Percentiles rank a stretch among this genome's conserved stretches.
Evolutionary conservation across 2,888 invertebrate genomes (phyloP).

Genomic region (Drosophila trichaetosa): DNA sequence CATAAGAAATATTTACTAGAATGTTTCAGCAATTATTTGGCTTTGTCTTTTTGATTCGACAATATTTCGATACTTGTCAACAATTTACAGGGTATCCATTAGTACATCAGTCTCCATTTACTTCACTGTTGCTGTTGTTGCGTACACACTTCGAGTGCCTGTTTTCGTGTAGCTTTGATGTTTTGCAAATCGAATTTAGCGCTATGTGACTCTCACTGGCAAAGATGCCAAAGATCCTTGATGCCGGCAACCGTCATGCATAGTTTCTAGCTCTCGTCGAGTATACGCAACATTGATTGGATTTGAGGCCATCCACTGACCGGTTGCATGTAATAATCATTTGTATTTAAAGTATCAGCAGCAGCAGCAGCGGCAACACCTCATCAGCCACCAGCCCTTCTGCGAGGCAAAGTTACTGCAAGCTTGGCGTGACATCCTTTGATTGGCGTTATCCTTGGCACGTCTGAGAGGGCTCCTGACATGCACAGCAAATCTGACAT

Average conservation of each 20-base stretch:
- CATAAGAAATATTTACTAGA: no score
- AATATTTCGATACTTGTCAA: neutral
- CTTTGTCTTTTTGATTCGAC: neutral
- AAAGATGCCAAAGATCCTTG: constrained; percentile 14
- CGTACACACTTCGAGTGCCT: constrained; percentile 17
- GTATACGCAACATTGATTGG: constrained; percentile 76
- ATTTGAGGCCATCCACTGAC: constrained; percentile 66
- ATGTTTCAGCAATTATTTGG: neutral
- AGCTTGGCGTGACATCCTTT: constrained; percentile 39
- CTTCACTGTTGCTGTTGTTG: constrained; percentile 26
- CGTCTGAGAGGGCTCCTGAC: constrained; percentile 69
- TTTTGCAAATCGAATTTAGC: constrained; percentile 74
- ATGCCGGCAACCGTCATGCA: neutral
- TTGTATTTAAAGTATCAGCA: constrained; percentile 51
- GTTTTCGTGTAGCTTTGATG: constrained; percentile 63
- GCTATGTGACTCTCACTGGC: constrained; percentile 33
- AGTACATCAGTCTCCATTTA: constrained; percentile 15
- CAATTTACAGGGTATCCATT: constrained; percentile 14
- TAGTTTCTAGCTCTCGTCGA: constrained; percentile 42
- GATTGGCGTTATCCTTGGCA: constrained; percentile 73
- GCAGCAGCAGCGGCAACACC: constrained; percentile 11
- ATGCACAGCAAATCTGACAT: constrained; percentile 72
- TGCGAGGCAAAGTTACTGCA: constrained; percentile 15
- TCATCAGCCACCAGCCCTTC: neutral
- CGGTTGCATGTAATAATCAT: constrained; percentile 60